Percentiles rank a stretch among this genome's conserved stretches.
Conservation (phyloP, 2,797 vertebrate genomes). For the Sebastes hopkinsi region DNA sequence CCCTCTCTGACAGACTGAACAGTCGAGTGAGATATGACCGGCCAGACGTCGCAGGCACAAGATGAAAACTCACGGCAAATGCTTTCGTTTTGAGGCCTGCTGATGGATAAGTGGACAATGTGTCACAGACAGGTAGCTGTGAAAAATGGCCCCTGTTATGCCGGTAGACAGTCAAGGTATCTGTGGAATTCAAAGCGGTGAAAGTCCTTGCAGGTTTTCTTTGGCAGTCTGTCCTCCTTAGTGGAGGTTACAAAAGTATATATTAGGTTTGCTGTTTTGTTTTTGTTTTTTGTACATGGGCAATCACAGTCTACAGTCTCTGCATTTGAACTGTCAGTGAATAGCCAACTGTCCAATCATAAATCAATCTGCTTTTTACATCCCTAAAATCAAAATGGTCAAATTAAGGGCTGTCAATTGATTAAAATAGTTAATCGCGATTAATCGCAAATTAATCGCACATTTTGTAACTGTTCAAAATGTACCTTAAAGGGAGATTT, state of each 20-base stretch:
- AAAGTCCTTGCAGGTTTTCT: slow-evolving; percentile 49
- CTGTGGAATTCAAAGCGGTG: slow-evolving; percentile 67
- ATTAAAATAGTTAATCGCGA: fast-evolving
- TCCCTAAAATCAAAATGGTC: neutral
- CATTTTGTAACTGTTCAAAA: too few relatives aligned
- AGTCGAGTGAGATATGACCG: slow-evolving; percentile 26
- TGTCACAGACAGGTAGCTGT: slow-evolving; percentile 73
- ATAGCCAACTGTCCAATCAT: neutral
- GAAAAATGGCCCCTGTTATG: slow-evolving; percentile 70
- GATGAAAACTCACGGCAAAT: slow-evolving; percentile 66
- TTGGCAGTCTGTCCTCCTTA: slow-evolving; percentile 43
- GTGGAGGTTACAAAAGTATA: slow-evolving; percentile 15
- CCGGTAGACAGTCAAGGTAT: slow-evolving; percentile 65
- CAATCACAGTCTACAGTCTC: neutral
- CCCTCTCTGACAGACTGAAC: neutral
- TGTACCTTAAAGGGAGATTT: too few relatives aligned
- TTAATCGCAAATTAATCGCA: neutral
- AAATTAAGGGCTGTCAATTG: neutral
- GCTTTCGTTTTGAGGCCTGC: slow-evolving; percentile 64
- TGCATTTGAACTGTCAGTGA: slow-evolving; percentile 3
- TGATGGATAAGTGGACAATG: slow-evolving; percentile 74
- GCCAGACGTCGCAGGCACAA: slow-evolving; percentile 33
- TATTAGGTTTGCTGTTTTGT: neutral
- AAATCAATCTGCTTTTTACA: neutral
- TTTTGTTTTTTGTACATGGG: neutral